These are phyloP conservation scores for Unio pictorum DNA, from an alignment of 2,888 invertebrate species.

Conservation along the genomic window DNA sequence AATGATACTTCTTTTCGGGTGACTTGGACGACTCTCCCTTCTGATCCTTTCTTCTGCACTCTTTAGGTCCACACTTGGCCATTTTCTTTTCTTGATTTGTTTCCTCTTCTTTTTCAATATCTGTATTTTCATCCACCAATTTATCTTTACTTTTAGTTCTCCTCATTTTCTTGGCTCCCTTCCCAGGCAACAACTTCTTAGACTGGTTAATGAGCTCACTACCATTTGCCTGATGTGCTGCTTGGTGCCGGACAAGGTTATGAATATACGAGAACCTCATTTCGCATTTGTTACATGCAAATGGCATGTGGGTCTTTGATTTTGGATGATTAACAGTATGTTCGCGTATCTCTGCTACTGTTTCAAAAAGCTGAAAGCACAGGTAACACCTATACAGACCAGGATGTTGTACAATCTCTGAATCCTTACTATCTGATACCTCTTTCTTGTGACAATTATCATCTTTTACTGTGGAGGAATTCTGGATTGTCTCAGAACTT, in stretches of 20 bases:
- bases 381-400: constrained; percentile 72
- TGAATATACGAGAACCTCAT: constrained; percentile 69
- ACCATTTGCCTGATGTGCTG: constrained; percentile 51
- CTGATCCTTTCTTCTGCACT: too few relatives aligned
- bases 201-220: background rate
- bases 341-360: constrained; percentile 65
- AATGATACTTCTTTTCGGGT: constrained; percentile 7
- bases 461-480: background rate
- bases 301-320: constrained; percentile 50
- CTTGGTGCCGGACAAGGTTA: constrained; percentile 67
- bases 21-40: too few relatives aligned
- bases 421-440: constrained; percentile 1
- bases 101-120: too few relatives aligned
- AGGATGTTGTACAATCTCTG: constrained; percentile 13
- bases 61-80: too few relatives aligned
- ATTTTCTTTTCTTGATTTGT: too few relatives aligned
- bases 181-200: too few relatives aligned
- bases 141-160: too few relatives aligned
- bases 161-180: too few relatives aligned
- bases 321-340: constrained; percentile 68
- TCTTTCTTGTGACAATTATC: constrained; percentile 5
- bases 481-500: too few relatives aligned
- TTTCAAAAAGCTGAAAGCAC: constrained; percentile 71
- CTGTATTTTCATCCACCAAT: too few relatives aligned
- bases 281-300: constrained; percentile 67